phyloP scores from a whole-genome alignment of 2,113 vertebrate genomes.

The Microcebus lehilahytsara region DNA sequence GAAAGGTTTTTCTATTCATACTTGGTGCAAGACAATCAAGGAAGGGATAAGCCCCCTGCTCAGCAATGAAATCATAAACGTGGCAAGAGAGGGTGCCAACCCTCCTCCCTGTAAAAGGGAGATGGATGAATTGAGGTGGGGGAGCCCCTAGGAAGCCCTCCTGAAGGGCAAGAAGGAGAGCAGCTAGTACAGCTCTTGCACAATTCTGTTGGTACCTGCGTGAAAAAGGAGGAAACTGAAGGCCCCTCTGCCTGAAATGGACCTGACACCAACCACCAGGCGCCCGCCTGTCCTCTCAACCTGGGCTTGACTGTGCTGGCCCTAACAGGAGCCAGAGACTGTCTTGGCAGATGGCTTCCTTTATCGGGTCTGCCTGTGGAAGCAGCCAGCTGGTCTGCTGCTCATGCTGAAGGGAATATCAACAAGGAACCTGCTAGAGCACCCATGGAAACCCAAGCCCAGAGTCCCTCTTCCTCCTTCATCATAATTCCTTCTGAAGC shows the following conservation, averaged over 20 bases:
- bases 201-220: neutral
- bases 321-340: neutral
- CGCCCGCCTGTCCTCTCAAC: neutral
- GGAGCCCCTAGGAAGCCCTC: neutral
- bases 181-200: accelerated
- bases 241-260: neutral
- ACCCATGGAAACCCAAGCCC: neutral
- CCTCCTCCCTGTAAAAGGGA: neutral
- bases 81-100: neutral
- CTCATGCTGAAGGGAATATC: neutral
- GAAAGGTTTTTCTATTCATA: neutral
- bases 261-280: neutral
- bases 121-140: neutral
- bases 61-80: neutral
- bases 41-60: neutral
- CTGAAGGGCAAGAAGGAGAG: neutral
- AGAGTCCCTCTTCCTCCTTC: neutral
- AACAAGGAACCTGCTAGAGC: neutral
- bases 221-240: neutral
- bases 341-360: neutral
- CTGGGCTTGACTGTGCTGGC: neutral
- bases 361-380: too few relatives aligned
- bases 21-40: neutral
- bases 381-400: neutral
- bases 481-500: neutral